A percentile compares a stretch with the other conserved stretches of the same genome.
These are phyloP conservation scores for Amblyteles armatorius DNA, from an alignment of 2,888 invertebrate genomes.

Conservation along the genomic window DNA sequence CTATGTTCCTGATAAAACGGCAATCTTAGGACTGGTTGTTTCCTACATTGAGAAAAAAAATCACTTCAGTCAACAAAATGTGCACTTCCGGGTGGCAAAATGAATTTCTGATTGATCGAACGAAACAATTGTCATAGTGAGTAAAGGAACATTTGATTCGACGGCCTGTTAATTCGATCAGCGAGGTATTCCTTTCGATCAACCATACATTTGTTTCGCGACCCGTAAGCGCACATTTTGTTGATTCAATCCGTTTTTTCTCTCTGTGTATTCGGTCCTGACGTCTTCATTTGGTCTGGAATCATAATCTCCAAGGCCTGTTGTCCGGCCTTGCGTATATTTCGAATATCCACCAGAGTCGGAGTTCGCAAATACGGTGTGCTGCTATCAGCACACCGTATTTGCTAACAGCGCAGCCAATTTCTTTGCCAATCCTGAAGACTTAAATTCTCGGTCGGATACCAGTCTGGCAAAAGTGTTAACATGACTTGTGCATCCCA, in stretches of 20 bases:
- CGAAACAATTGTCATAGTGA: no score
- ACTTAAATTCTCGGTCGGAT: constrained; percentile 24
- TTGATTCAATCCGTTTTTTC: no score
- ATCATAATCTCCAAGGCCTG: constrained; percentile 25
- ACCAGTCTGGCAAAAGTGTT: background rate
- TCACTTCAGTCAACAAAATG: no score
- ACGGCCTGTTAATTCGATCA: no score
- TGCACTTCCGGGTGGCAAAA: no score
- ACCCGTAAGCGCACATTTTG: no score
- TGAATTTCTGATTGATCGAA: no score
- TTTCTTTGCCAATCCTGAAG: background rate
- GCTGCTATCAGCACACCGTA: background rate
- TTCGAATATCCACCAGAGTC: background rate
- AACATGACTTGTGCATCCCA: constrained; percentile 24
- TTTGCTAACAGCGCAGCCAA: background rate
- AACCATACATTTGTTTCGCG: no score
- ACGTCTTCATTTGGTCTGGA: constrained; percentile 53
- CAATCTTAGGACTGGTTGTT: constrained; percentile 62
- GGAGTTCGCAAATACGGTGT: constrained; percentile 15
- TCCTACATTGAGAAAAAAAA: background rate
- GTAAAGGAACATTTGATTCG: no score
- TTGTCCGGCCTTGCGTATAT: background rate
- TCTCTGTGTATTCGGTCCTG: constrained; percentile 34
- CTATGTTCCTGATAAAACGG: constrained; percentile 57
- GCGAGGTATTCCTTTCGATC: no score